Evolutionary conservation across 2,113 vertebrate species (phyloP).

Genomic region (Glareola pratincola): DNA sequence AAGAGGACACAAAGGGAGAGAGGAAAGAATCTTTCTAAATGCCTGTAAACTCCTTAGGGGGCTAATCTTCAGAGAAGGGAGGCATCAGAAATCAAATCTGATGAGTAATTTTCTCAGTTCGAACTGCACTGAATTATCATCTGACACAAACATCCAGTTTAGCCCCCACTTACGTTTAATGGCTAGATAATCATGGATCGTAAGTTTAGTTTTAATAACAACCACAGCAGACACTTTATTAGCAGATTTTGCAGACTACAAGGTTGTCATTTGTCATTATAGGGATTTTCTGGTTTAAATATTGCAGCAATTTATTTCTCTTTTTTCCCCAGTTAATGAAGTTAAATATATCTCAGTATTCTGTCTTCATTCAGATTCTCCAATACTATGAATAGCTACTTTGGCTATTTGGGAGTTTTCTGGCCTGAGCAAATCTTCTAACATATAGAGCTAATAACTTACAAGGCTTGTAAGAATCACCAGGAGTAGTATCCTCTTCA

Average conservation of each 20-base stretch:
- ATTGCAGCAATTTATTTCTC: slow-evolving; percentile 50
- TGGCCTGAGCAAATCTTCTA: background rate
- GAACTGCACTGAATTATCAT: slow-evolving; percentile 12
- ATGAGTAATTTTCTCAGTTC: slow-evolving; percentile 56
- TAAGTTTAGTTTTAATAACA: slow-evolving; percentile 72
- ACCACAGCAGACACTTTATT: slow-evolving; percentile 61
- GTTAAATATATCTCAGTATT: slow-evolving; percentile 15
- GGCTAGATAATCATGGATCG: slow-evolving; percentile 64
- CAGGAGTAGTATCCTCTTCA: background rate
- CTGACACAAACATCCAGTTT: slow-evolving; percentile 39
- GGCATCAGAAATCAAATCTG: slow-evolving; percentile 57
- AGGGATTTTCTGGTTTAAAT: slow-evolving; percentile 70
- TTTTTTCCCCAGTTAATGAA: slow-evolving; percentile 21
- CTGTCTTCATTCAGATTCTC: slow-evolving; percentile 41
- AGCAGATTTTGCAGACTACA: slow-evolving; percentile 58
- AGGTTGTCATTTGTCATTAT: slow-evolving; percentile 64
- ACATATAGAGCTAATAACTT: background rate
- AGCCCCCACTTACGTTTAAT: slow-evolving; percentile 60
- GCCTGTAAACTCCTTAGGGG: slow-evolving; percentile 3
- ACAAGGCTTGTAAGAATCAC: background rate
- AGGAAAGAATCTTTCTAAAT: slow-evolving; percentile 17
- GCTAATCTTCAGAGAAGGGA: slow-evolving; percentile 36
- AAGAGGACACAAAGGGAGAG: background rate
- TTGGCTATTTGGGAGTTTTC: background rate
- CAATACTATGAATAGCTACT: slow-evolving; percentile 17